Base-by-base conservation (phyloP, 64 coral and sea anemone species). In the Montipora foliosa region DNA sequence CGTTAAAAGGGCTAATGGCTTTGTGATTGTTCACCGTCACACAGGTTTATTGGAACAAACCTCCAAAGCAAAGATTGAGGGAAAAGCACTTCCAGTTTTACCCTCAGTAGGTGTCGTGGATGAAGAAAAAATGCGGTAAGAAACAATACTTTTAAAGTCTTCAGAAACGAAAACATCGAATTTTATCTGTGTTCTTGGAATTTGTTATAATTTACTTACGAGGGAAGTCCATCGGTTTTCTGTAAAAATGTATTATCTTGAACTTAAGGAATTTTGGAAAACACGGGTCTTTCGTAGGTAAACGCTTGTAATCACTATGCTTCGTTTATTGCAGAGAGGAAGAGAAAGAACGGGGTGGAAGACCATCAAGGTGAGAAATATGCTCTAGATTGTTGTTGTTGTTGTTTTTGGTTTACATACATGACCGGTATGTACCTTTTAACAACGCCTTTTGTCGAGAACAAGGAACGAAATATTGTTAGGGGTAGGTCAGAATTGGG, bases 91-190 rank as follows among this genome's bases (percentile, higher is more conserved):
- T 49, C 53, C 95, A 14, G 88, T 91, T 45, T 80, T 99, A 15
- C 97, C 97, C n/a, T 96, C 92, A 74, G 97, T 99, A 70, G 95
- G 95, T 74, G 89, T 99, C 17, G 96, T 99, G 55, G 97, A 99
- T 75, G 94, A 99, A 78, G 97, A 99, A 85, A 99, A 99, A 83
- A 99, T 99, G 97, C 93, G 97, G 97, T 99, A 74, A 74, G 74
- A 53, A 49, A n/a, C 12, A 16, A 6, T 5, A 47, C 49, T 67
- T n/a, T 2, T 77, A 3, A 47, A 16, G 4, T 68, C 4, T 68
- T 16, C 8, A 14, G 13, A 13, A 68, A 68, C 16, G 17, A 16
- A 16, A 16, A n/a, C 64, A 68, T 17, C 64, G 4, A 37, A 37
- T 2, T 37, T 37, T 37, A 14, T 68, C 64, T 68, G 10, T 68